Conservation (phyloP, 2,113 vertebrate species). For the Gymnarchus niloticus region DNA sequence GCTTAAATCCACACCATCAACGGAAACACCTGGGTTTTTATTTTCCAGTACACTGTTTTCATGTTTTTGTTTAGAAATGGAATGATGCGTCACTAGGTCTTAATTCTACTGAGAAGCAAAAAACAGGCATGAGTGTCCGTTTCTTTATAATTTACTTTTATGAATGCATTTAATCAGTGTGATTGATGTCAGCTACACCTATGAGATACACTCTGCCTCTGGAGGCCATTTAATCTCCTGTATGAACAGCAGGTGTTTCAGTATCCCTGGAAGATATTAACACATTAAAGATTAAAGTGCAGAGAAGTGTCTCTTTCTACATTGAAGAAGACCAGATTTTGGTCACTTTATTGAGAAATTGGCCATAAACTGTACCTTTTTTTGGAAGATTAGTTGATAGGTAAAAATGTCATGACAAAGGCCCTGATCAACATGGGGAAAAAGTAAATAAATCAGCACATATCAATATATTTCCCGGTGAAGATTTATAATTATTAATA, state of each 20-base stretch:
- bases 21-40: background rate
- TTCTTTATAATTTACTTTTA: background rate
- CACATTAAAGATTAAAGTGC: background rate
- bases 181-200: conserved; percentile 12
- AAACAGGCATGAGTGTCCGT: background rate
- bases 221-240: background rate
- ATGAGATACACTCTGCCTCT: background rate
- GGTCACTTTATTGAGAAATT: background rate
- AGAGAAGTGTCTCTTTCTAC: background rate
- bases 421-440: background rate
- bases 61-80: background rate
- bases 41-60: background rate
- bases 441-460: no score
- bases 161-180: conserved; percentile 9
- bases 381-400: background rate
- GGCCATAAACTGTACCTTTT: background rate
- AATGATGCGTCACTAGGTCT: background rate
- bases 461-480: background rate
- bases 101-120: background rate
- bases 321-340: background rate
- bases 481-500: background rate
- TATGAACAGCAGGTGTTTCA: conserved; percentile 4
- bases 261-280: background rate
- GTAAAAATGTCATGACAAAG: background rate
- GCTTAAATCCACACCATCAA: background rate